These are phyloP conservation scores for Copsychus sechellarum DNA, from an alignment of 2,113 vertebrate species.

Conservation along the genomic window DNA sequence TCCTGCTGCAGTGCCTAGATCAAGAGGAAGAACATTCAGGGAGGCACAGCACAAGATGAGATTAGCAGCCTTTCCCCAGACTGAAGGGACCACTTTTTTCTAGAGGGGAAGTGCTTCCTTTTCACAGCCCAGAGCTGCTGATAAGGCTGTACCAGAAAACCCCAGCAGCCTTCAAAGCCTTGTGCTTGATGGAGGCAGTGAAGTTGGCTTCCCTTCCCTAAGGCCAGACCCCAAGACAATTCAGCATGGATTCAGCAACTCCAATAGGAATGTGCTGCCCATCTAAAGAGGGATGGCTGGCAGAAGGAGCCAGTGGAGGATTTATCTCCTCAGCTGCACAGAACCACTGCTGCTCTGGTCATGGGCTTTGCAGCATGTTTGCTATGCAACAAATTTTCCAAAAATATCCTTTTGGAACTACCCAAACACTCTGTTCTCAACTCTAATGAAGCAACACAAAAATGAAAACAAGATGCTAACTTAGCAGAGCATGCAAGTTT, in stretches of 20 bases:
- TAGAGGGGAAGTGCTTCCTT: neutral
- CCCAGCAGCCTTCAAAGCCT: neutral
- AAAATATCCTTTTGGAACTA: neutral
- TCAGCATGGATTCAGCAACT: neutral
- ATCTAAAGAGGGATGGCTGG: neutral
- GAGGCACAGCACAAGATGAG: neutral
- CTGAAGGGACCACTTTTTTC: neutral
- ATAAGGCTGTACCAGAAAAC: neutral
- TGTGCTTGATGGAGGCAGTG: neutral
- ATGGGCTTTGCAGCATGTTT: neutral
- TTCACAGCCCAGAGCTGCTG: neutral
- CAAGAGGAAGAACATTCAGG: neutral
- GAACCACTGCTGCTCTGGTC: neutral
- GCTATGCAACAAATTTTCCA: neutral
- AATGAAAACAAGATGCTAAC: constrained; percentile 2
- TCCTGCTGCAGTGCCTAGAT: neutral
- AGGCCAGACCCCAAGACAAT: neutral
- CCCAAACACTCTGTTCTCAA: neutral
- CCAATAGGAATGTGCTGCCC: fast-evolving
- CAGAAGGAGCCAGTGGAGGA: neutral
- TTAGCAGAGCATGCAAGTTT: neutral
- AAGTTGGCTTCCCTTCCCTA: neutral
- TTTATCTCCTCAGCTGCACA: neutral
- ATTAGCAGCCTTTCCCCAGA: neutral
- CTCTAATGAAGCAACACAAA: neutral